Evolutionary conservation across 2,113 vertebrate species (phyloP), one percentile per base, ranked within the genome.

Genomic region (Hemicordylus capensis): DNA sequence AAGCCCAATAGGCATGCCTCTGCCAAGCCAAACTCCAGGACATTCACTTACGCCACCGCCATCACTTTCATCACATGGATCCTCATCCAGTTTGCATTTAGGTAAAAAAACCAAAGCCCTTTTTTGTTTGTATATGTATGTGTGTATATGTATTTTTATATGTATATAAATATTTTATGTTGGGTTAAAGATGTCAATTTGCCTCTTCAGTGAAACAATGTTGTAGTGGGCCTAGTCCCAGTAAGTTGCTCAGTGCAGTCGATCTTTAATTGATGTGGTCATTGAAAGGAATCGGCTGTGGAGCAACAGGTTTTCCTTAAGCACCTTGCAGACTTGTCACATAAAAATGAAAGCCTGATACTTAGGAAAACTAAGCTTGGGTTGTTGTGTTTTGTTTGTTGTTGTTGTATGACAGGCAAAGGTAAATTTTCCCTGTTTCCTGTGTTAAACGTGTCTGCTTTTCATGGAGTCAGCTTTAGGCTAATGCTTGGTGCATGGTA

Each of bases 11-110:
- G 98, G 98, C 96, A 98, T 98, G 97, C 96, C 97, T 96, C 96
- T 97, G 95, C 97, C 97, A 96, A 98, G 97, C 95, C 98, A 98
- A 94, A 99, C 98, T 90, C 98, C 98, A 84, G 97, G 98, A 94
- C 98, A 99, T 97, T 99, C 98, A 94, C 97, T 99, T 95, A 99
- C 98, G 94, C 98, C 98, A 95, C 98, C 98, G 90, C 98, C 98
- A 90, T 99, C 98, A 94, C 97, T 99, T 94, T 98, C 98, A 94
- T 99, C 98, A 94, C 98, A 99, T 94, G 98, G 98, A 95, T 99
- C 98, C 86, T 98, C 98, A 95, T 98, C 98, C 94, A 99, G 98
- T 97, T 98, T 99, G 96, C 98, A 98, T 97, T 97, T 99, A 94
- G 98, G 98, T 98, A 94, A 93, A 95, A 93, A 91, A 92, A 81